A percentile compares a stretch with the other conserved stretches of the same genome.
Conservation (phyloP, 2,113 vertebrate genomes). For the Rattus rattus region DNA sequence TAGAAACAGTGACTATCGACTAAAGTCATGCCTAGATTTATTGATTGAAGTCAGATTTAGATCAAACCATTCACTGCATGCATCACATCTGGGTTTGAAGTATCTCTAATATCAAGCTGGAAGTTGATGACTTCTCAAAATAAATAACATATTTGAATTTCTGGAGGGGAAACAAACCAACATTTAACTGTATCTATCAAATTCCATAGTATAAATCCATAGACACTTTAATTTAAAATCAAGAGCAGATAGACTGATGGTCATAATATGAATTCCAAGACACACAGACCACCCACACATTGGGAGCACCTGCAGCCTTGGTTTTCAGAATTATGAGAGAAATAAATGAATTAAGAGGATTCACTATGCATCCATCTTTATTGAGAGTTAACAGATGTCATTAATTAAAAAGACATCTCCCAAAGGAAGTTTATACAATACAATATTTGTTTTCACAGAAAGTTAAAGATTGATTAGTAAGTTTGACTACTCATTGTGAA, state of each 20-base stretch:
- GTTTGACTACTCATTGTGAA: background rate
- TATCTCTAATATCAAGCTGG: background rate
- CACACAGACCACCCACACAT: background rate
- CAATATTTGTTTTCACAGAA: background rate
- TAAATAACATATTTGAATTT: background rate
- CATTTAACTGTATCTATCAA: background rate
- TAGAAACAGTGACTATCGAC: background rate
- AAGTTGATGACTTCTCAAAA: background rate
- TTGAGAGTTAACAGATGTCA: background rate
- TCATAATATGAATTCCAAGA: background rate
- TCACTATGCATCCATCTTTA: background rate
- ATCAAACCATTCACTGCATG: background rate
- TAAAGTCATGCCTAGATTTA: background rate
- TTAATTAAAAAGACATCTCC: background rate
- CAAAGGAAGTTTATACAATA: background rate
- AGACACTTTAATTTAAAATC: background rate
- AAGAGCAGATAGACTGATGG: background rate
- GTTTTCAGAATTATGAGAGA: background rate
- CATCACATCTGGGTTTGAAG: background rate
- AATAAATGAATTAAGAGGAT: background rate
- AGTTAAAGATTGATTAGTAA: constrained; percentile 11
- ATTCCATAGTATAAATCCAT: background rate
- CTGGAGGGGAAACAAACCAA: background rate
- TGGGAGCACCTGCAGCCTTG: background rate
- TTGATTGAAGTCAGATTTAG: background rate